Evolutionary conservation across 2,888 invertebrate species (phyloP), one percentile per base, ranked within the genome.

Genomic region (Platycheirus rosarum): DNA sequence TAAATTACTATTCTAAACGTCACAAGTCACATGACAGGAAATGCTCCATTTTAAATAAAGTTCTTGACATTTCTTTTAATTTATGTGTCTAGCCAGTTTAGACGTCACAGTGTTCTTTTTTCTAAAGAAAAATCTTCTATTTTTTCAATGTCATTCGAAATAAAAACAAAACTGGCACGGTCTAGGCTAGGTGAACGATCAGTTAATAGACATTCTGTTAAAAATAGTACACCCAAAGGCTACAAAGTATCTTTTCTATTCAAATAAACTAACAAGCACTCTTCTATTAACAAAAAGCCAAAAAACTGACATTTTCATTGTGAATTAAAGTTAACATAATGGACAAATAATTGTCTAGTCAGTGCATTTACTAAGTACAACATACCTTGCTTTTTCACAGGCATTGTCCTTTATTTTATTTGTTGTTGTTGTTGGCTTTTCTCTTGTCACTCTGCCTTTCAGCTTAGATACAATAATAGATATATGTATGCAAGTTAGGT

Each of bases 361-460:
- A 44, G 6, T 18, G 9, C 40, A 40, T 42, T 40, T 23, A 42
- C n/a, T n/a, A n/a, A n/a, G n/a, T n/a, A n/a, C n/a, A 16, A 85
- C 77, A 85, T 85, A 86, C 86, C 86, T 86, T 86, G 86, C 63
- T 86, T 86, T 84, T 86, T 86, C 68, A 86, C 86, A 85, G 86
- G 86, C 86, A 89, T 95, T 94, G 77, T 82, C 77, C 77, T 82
- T 73, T 68, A 55, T 37, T 79, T 76, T 71, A 74, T 74, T 69
- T 57, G 9, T 26, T 40, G 26, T 48, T 46, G 48, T 26, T 69
- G 11, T 46, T 48, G 18, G 13, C 16, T 11, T 62, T 57, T 29
- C 44, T 60, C 7, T 32, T n/a, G 60, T 60, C 4, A 29, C 60
- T 18, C 44, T 44, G 44, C 40, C 40, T 57, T 57, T 57, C 20